phyloP scores from a whole-genome alignment of 2,113 vertebrate species.

The human region GRCh38 chr3:42045501-42046000 shows the following conservation, averaged over 20 bases:
- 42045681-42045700: not conserved
- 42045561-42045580: not conserved
- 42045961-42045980: not conserved
- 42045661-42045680: too few species aligned
- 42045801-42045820: not conserved
- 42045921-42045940: not conserved
- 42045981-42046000: not conserved
- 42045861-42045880: not conserved
- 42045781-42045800: not conserved
- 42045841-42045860: not conserved
- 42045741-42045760: not conserved
- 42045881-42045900: not conserved
- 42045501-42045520: too few species aligned
- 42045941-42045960: rapidly evolving
- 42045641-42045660: rapidly evolving
- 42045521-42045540: too few species aligned
- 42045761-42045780: not conserved
- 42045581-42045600: rapidly evolving
- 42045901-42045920: not conserved
- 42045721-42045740: not conserved
- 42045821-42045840: not conserved
- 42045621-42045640: not conserved
- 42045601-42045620: not conserved
- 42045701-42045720: too few species aligned
- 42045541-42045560: not conserved